These are phyloP conservation scores for Pterobdella sp. DNA, from an alignment of 2,888 invertebrate species.

Conservation along the genomic window DNA sequence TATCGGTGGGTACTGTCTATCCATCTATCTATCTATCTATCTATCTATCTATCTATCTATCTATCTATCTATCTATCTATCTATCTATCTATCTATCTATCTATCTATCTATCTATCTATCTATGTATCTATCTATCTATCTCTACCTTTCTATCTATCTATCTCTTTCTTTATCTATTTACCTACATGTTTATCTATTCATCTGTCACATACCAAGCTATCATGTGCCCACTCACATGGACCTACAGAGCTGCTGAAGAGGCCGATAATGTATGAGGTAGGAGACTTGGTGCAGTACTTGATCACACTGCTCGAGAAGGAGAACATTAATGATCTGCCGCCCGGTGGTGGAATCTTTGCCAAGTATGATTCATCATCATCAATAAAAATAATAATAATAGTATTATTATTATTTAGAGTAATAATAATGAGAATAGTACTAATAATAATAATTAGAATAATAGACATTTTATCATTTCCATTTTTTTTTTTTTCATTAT, in stretches of 20 bases:
- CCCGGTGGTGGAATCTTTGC: slow-evolving; percentile 86
- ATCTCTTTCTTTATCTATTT: no score
- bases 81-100: no score
- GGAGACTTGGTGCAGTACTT: slow-evolving; percentile 60
- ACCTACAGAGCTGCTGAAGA: slow-evolving; percentile 39
- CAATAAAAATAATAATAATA: no score
- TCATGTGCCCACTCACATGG: no score
- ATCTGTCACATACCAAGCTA: slow-evolving; percentile 8
- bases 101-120: no score
- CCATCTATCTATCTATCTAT: background rate
- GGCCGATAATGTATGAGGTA: slow-evolving; percentile 42
- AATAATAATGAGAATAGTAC: background rate
- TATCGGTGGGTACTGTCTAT: slow-evolving; percentile 30
- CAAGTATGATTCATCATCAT: slow-evolving; percentile 60
- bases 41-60: no score
- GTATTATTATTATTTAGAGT: background rate
- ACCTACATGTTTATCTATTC: background rate
- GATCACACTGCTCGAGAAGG: slow-evolving; percentile 59
- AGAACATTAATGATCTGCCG: slow-evolving; percentile 76
- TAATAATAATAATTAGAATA: background rate
- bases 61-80: no score
- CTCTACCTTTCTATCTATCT: no score
- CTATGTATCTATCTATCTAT: no score
- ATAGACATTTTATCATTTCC: background rate
- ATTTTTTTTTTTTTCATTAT: background rate